phyloP scores from a whole-genome alignment of 2,113 vertebrate species.

The Marmota monax region DNA sequence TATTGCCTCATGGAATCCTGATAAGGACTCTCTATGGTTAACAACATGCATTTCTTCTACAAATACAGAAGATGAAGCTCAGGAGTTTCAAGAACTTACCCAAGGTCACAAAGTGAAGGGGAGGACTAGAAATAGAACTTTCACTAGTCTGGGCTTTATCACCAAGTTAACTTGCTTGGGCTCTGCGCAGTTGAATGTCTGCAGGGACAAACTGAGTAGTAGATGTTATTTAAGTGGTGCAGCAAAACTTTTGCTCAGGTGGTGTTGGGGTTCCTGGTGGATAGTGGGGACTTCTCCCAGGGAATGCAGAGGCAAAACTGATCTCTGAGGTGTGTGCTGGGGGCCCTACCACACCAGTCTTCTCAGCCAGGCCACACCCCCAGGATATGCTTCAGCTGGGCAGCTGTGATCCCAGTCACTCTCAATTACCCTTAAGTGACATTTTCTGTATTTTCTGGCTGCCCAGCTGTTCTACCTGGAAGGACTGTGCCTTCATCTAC shows the following conservation, averaged over 20 bases:
- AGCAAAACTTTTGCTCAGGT: neutral
- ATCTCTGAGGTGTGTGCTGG: too few species aligned
- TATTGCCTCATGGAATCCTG: neutral
- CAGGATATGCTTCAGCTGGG: too few species aligned
- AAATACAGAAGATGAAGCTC: neutral
- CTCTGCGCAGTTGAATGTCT: neutral
- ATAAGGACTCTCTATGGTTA: neutral
- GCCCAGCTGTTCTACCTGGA: too few species aligned
- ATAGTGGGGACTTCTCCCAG: neutral
- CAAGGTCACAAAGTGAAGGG: neutral
- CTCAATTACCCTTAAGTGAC: neutral
- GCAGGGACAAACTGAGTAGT: rapidly evolving
- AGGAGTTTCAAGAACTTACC: neutral
- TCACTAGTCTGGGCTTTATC: neutral
- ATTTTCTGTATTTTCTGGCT: neutral
- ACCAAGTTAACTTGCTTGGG: neutral
- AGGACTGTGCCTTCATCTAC: neutral
- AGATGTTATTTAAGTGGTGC: too few species aligned
- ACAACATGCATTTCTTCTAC: neutral
- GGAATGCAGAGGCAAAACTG: neutral
- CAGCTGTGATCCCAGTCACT: neutral
- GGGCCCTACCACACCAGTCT: neutral
- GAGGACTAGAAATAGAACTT: too few species aligned
- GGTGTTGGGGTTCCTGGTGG: neutral
- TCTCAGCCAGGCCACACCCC: neutral